A percentile compares a stretch with the other conserved stretches of the same genome.
Evolutionary conservation across 2,888 invertebrate species (phyloP).

Genomic region (Macaria liturata): DNA sequence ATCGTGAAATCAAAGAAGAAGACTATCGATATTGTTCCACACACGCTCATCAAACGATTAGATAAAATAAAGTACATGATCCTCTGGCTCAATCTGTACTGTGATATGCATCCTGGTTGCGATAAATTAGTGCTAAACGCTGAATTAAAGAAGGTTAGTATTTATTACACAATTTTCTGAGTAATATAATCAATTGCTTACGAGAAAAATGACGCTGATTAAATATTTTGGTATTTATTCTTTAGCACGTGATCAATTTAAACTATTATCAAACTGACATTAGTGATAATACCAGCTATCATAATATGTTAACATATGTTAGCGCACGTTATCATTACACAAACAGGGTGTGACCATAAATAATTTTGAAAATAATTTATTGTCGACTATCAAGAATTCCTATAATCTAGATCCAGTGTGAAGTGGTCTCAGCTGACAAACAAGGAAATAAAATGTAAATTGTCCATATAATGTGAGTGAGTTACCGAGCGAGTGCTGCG

Average conservation of each 20-base stretch:
- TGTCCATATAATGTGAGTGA: constrained; percentile 22
- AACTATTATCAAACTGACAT: background rate
- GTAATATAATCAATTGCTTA: too few relatives aligned
- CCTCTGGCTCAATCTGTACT: constrained; percentile 50
- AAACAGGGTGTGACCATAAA: too few relatives aligned
- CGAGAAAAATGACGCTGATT: too few relatives aligned
- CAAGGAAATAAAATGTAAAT: constrained; percentile 9
- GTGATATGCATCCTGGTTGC: constrained; percentile 54
- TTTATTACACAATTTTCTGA: background rate
- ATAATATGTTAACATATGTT: too few relatives aligned
- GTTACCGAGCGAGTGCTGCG: constrained; percentile 38
- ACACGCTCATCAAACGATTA: constrained; percentile 37
- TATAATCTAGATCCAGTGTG: too few relatives aligned
- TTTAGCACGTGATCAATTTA: too few relatives aligned
- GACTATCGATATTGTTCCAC: constrained; percentile 40
- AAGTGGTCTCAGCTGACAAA: background rate
- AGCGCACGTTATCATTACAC: too few relatives aligned
- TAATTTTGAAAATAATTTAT: too few relatives aligned
- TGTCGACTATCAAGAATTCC: too few relatives aligned
- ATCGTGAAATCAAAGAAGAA: constrained; percentile 44
- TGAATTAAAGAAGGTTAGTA: constrained; percentile 46
- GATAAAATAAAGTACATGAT: constrained; percentile 50
- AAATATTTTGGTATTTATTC: too few relatives aligned
- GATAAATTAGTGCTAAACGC: constrained; percentile 47
- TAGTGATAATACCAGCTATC: constrained; percentile 1